These are phyloP conservation scores for Helicoverpa armigera DNA, from an alignment of 1,140 invertebrate genomes.

Conservation along the genomic window DNA sequence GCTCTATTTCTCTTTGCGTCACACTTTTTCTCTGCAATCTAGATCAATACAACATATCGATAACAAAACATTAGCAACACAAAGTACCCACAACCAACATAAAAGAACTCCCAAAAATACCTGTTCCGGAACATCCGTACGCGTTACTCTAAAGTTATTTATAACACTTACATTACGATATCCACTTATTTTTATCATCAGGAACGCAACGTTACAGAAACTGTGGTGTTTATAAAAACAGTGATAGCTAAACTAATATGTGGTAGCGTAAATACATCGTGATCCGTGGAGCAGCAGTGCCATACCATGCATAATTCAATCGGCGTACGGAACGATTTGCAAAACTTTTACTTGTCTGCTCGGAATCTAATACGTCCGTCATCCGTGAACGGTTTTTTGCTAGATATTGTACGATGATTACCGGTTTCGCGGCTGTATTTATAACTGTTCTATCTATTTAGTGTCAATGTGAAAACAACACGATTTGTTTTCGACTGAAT, in stretches of 20 bases:
- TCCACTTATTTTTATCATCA: slow-evolving; percentile 47
- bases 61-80: background rate
- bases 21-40: background rate
- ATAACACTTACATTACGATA: slow-evolving; percentile 44
- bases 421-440: slow-evolving; percentile 10
- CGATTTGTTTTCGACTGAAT: background rate
- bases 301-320: slow-evolving; percentile 77
- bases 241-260: slow-evolving; percentile 55
- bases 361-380: slow-evolving; percentile 48
- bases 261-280: slow-evolving; percentile 51
- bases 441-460: slow-evolving; percentile 14
- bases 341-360: slow-evolving; percentile 72
- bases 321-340: slow-evolving; percentile 63
- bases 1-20: too few relatives aligned
- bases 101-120: slow-evolving; percentile 5
- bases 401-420: background rate
- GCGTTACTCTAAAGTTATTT: slow-evolving; percentile 28
- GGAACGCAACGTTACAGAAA: slow-evolving; percentile 42
- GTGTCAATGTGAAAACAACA: background rate
- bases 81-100: background rate
- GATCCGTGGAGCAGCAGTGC: slow-evolving; percentile 69
- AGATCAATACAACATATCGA: too few relatives aligned
- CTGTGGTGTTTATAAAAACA: slow-evolving; percentile 43
- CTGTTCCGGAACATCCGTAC: slow-evolving; percentile 33
- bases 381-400: slow-evolving; percentile 40